A percentile compares a stretch with the other conserved stretches of the same genome.
These are phyloP conservation scores for Delichon dasypus DNA, from an alignment of 2,797 vertebrate genomes.

Conservation along the genomic window DNA sequence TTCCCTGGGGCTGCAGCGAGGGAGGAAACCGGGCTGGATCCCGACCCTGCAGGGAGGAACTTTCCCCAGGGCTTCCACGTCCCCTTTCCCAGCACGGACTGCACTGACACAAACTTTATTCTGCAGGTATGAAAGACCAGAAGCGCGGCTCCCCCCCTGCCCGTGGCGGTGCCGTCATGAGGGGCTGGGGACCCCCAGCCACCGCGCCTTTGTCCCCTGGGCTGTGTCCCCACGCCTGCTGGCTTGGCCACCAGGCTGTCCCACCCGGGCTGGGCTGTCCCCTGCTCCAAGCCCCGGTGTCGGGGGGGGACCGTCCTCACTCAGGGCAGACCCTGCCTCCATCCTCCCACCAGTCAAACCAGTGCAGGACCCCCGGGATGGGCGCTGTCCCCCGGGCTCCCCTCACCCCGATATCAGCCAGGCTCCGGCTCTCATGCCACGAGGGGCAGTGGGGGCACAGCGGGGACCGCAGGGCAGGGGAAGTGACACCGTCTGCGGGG, in stretches of 20 bases:
- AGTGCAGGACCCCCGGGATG: neutral
- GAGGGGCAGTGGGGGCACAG: neutral
- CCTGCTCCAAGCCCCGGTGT: neutral
- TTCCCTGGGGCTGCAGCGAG: rapidly evolving
- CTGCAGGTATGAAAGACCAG: slow-evolving; percentile 69
- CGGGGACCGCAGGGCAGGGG: rapidly evolving
- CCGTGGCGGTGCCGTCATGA: neutral
- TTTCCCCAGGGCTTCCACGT: neutral
- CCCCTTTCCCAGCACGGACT: neutral
- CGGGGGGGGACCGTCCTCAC: neutral
- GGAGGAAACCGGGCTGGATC: neutral
- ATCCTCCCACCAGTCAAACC: neutral
- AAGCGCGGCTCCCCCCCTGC: neutral
- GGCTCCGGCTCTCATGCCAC: neutral
- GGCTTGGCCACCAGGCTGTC: neutral
- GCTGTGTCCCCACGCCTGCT: rapidly evolving
- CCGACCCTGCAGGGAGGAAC: rapidly evolving
- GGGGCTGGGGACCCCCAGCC: rapidly evolving
- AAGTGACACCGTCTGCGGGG: neutral
- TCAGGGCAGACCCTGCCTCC: neutral
- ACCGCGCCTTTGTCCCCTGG: neutral
- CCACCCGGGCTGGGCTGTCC: neutral
- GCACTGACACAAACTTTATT: slow-evolving; percentile 80
- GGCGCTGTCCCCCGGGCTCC: neutral
- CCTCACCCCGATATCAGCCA: rapidly evolving